Evolutionary conservation across 2,888 invertebrate species (phyloP).

Genomic region (Andrena praecox): DNA sequence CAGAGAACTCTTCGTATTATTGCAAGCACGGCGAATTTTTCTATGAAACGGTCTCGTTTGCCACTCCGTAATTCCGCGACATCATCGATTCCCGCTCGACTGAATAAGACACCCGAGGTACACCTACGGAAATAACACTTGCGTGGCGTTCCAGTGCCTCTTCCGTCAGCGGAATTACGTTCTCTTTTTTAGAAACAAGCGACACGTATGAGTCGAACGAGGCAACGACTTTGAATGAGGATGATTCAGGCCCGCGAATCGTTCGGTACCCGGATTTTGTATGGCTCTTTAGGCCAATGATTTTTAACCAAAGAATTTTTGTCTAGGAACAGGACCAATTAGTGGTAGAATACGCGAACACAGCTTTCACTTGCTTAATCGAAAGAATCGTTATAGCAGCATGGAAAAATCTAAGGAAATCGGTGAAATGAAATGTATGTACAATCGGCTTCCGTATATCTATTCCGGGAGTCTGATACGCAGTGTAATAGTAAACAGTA

Average conservation of each 20-base stretch:
- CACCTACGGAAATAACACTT: slow-evolving; percentile 33
- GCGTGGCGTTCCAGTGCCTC: slow-evolving; percentile 21
- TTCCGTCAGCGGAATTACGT: slow-evolving; percentile 41
- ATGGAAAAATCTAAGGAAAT: no score
- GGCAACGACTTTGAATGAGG: slow-evolving; percentile 5
- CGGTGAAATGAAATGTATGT: no score
- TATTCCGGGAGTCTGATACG: not conserved
- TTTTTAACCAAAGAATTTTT: not conserved
- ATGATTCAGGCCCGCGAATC: slow-evolving; percentile 36
- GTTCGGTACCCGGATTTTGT: slow-evolving; percentile 14
- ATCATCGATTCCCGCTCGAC: not conserved
- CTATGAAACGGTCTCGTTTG: not conserved
- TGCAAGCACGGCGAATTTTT: not conserved
- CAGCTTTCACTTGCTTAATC: no score
- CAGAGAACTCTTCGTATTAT: not conserved
- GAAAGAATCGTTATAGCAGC: no score
- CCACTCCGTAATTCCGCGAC: not conserved
- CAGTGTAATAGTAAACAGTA: not conserved
- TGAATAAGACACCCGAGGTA: not conserved
- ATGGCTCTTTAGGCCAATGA: slow-evolving; percentile 16
- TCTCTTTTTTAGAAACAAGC: not conserved
- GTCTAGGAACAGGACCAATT: not conserved
- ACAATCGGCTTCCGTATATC: no score
- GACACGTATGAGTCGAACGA: slow-evolving; percentile 17
- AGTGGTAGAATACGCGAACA: not conserved